Percentiles rank a stretch among this genome's conserved stretches.
These are phyloP conservation scores for Pseudopipra pipra DNA, from an alignment of 2,113 vertebrate genomes.

Conservation along the genomic window DNA sequence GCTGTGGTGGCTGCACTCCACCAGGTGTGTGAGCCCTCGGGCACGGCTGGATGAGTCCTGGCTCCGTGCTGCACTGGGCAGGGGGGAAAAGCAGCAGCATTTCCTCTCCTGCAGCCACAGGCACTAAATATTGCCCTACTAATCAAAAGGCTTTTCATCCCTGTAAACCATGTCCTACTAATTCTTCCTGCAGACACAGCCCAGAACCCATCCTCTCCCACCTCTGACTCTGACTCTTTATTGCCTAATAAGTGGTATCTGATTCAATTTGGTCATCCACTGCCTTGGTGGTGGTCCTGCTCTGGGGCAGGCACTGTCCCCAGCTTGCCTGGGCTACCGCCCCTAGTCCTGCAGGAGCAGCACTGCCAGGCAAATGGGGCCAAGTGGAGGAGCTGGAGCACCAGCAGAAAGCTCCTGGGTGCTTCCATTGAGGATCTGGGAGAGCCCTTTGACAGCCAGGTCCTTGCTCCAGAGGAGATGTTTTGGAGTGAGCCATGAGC, in stretches of 20 bases:
- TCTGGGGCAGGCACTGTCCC: fast-evolving
- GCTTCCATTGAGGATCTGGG: fast-evolving
- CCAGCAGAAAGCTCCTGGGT: neutral
- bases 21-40: neutral
- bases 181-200: neutral
- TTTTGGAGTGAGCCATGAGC: neutral
- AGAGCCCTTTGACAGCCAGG: neutral
- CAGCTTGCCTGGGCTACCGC: neutral
- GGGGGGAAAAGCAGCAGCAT: neutral
- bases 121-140: neutral
- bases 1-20: neutral
- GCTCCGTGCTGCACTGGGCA: neutral
- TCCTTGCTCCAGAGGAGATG: neutral
- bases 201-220: neutral
- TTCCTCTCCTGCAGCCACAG: neutral
- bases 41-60: fast-evolving
- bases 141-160: slow-evolving; percentile 8
- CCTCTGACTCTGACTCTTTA: neutral
- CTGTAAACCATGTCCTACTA: neutral
- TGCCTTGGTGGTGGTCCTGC: fast-evolving
- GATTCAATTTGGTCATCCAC: neutral
- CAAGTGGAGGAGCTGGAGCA: neutral
- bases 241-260: neutral
- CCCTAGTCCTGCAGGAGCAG: neutral
- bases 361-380: fast-evolving